Percentiles rank a stretch among this genome's conserved stretches.
These are phyloP conservation scores for Azemiops feae DNA, from an alignment of 2,113 vertebrate species.

Conservation along the genomic window DNA sequence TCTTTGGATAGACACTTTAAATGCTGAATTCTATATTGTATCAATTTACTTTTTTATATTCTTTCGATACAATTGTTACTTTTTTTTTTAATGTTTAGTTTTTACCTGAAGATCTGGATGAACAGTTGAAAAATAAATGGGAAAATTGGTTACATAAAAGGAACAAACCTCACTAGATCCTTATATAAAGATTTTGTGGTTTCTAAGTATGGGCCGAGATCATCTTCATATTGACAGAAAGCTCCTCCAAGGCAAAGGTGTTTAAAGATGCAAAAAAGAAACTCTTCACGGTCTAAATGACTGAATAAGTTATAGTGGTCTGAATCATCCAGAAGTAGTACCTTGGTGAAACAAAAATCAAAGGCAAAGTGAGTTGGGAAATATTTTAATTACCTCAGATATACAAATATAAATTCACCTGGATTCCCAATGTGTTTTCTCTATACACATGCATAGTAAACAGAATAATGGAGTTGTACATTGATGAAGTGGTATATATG, in stretches of 20 bases:
- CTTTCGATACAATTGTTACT: background rate
- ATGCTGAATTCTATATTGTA: background rate
- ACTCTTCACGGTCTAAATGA: constrained; percentile 79
- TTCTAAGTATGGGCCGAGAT: constrained; percentile 83
- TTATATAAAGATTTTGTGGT: constrained; percentile 88
- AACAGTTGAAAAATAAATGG: background rate
- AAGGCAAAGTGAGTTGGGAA: background rate
- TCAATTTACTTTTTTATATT: background rate
- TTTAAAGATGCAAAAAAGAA: constrained; percentile 92
- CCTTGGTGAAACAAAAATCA: constrained; percentile 64
- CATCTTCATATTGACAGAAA: constrained; percentile 92
- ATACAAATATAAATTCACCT: background rate
- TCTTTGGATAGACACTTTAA: background rate
- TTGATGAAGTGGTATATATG: background rate
- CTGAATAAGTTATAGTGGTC: constrained; percentile 81
- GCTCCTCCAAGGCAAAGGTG: constrained; percentile 91
- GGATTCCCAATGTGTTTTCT: background rate
- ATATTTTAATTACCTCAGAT: background rate
- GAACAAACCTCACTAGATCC: constrained; percentile 85
- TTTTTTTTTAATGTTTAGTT: background rate
- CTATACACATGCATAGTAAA: background rate
- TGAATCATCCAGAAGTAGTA: constrained; percentile 85
- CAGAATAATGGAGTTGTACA: background rate
- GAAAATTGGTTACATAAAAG: background rate
- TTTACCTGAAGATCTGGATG: background rate